Evolutionary conservation across 2,797 vertebrate genomes (phyloP), one percentile per base, ranked within the genome.

Genomic region (Loriculus beryllinus): DNA sequence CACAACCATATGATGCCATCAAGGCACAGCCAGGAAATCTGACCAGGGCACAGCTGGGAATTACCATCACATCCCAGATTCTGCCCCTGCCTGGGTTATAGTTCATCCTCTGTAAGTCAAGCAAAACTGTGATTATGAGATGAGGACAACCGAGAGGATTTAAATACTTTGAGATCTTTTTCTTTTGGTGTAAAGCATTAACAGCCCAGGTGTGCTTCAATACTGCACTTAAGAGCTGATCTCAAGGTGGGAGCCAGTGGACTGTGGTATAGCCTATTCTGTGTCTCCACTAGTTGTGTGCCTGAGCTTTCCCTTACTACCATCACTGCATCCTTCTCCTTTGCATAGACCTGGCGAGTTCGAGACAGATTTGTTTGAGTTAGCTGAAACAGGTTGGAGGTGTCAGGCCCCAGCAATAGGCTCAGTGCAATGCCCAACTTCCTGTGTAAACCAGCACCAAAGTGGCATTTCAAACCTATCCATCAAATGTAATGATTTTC

Each of bases 401-500:
- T 25, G 18, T 18, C 82, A 14, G 49, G 35, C 19, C 29, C 31
- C 40, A 69, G 49, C 42, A 60, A 5, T 1, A 14, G 26, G 31
- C 28, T 78, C 42, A 49, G 4, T 23, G 25, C 2, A 16, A 43
- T 71, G 51, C 47, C 7, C 4, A 12, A 5, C 2, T 78, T 20
- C 28, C 28, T 3, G 0, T 1, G 0, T 1, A n/a, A 39, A 35
- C 2, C 3, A 74, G 20, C 25, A 10, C 21, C 10, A 3, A 56
- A 75, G 37, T 4, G 12, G 3, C 17, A 29, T n/a, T 82, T 85
- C 39, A 60, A 17, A 71, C 25, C 40, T 29, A 5, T 22, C 26
- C 10, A n/a, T 26, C 33, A 39, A 42, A 68, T 49, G 23, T 14
- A 65, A 59, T 12, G 5, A 1, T 69, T 82, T 82, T 59, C 11